Evolutionary conservation across 2,797 vertebrate genomes (phyloP).

Genomic region (Myotis vivesi): DNA sequence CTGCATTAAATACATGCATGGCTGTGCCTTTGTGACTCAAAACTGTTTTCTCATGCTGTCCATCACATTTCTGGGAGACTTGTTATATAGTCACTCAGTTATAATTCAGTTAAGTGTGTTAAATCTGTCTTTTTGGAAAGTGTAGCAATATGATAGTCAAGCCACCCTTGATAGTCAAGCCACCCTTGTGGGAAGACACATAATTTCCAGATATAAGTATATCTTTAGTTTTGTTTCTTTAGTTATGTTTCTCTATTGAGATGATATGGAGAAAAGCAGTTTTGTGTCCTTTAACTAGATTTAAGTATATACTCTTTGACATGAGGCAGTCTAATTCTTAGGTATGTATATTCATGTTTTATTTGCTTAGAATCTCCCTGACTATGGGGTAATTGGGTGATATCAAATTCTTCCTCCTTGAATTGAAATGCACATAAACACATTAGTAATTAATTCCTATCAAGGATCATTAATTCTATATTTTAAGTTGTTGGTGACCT

Average conservation of each 20-base stretch:
- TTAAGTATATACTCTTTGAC: slow-evolving; percentile 1
- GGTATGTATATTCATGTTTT: slow-evolving; percentile 8
- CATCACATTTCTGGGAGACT: slow-evolving; percentile 52
- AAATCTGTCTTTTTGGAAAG: slow-evolving; percentile 58
- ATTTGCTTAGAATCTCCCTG: slow-evolving; percentile 54
- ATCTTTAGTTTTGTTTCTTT: slow-evolving; percentile 59
- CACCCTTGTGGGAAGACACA: slow-evolving; percentile 42
- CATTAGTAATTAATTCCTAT: slow-evolving; percentile 26
- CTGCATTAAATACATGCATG: slow-evolving; percentile 46
- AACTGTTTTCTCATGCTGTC: slow-evolving; percentile 65
- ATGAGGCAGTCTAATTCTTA: slow-evolving; percentile 23
- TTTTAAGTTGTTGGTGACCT: slow-evolving; percentile 56
- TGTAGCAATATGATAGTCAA: not conserved
- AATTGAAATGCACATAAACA: slow-evolving; percentile 5
- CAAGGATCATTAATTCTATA: slow-evolving; percentile 5
- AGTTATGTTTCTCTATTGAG: slow-evolving; percentile 53
- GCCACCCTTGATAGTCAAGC: slow-evolving; percentile 40
- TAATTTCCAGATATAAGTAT: slow-evolving; percentile 57
- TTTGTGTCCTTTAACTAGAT: slow-evolving; percentile 34
- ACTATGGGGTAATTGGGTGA: not conserved
- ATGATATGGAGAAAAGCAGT: not conserved
- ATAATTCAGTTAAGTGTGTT: slow-evolving; percentile 55
- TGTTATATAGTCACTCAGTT: slow-evolving; percentile 35
- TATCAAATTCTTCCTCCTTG: slow-evolving; percentile 31
- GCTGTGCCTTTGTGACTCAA: slow-evolving; percentile 58